Conservation (phyloP, 2,888 invertebrate species). For the Creontiades dilutus region DNA sequence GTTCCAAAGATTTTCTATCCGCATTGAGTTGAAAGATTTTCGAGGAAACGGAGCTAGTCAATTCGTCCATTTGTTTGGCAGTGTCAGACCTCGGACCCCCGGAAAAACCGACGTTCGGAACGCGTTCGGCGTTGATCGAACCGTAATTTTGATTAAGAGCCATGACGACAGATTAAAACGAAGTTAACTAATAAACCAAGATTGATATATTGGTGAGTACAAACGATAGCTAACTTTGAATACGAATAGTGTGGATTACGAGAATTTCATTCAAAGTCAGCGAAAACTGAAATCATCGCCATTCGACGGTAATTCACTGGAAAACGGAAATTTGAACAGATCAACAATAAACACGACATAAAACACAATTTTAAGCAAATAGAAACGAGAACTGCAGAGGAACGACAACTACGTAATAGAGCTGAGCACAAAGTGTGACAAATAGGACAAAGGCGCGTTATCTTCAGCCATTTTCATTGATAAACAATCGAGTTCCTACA, state of each 20-base stretch:
- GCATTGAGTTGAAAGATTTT: conserved; percentile 89
- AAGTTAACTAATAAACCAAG: no score
- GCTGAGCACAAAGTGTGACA: neutral
- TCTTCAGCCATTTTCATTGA: conserved; percentile 1
- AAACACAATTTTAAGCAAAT: no score
- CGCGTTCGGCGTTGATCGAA: conserved; percentile 75
- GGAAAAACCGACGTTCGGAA: conserved; percentile 83
- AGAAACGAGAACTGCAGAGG: no score
- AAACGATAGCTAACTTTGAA: no score
- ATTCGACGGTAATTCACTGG: no score
- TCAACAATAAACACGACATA: no score
- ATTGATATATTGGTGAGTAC: no score
- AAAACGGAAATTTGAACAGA: no score
- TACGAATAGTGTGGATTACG: no score
- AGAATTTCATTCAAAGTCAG: no score
- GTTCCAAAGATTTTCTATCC: conserved; percentile 86
- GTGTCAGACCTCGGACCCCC: conserved; percentile 83
- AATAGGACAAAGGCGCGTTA: neutral
- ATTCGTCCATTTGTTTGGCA: conserved; percentile 87
- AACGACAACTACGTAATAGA: no score
- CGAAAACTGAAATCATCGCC: no score
- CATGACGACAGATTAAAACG: neutral
- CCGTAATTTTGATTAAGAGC: conserved; percentile 73
- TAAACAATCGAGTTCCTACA: neutral
- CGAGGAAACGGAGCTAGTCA: conserved; percentile 89